Evolutionary conservation across 2,113 vertebrate genomes (phyloP).

Genomic region (Pseudopipra pipra): DNA sequence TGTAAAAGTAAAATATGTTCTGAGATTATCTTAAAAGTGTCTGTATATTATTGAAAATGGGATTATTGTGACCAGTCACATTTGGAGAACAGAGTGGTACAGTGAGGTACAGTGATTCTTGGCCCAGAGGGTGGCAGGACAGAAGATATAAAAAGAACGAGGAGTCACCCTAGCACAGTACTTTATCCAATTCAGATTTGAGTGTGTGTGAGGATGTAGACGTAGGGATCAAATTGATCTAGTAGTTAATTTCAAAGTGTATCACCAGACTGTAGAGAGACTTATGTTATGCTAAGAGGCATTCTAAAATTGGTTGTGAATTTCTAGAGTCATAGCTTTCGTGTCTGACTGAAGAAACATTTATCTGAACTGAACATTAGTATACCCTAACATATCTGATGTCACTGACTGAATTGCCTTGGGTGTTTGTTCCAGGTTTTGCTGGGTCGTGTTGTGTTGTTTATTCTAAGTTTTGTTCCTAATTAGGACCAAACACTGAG

Average conservation of each 20-base stretch:
- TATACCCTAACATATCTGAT: rapidly evolving
- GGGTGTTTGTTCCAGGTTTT: background rate
- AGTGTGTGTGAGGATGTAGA: background rate
- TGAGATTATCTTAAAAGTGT: background rate
- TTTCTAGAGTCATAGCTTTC: background rate
- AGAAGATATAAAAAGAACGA: background rate
- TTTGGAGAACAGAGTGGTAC: background rate
- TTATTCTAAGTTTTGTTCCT: background rate
- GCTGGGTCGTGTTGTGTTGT: rapidly evolving
- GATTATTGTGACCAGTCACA: background rate
- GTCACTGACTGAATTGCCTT: background rate
- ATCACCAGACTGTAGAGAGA: background rate
- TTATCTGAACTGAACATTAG: background rate
- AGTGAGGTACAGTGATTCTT: background rate
- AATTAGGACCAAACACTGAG: background rate
- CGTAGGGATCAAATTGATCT: background rate
- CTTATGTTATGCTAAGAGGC: background rate
- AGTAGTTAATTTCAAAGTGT: background rate
- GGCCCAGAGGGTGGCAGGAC: background rate
- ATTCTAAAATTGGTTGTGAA: background rate
- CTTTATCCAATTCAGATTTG: background rate
- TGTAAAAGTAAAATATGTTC: background rate
- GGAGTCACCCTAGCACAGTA: background rate
- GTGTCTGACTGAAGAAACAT: background rate
- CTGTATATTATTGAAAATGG: background rate